phyloP scores from a whole-genome alignment of 2,797 vertebrate species.

The Sebastes diploproa region DNA sequence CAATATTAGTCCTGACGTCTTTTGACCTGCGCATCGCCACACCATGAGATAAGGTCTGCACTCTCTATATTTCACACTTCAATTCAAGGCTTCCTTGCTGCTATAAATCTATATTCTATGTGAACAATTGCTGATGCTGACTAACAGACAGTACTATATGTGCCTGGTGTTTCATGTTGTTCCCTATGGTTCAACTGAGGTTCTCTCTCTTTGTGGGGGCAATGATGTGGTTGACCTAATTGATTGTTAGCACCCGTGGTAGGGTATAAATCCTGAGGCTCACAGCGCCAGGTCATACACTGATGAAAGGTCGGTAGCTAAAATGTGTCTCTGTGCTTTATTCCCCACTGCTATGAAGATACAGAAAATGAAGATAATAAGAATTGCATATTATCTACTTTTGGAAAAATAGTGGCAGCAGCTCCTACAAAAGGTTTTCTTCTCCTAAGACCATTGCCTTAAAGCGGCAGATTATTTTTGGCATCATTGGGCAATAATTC shows the following conservation, averaged over 20 bases:
- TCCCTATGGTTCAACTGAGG: not conserved
- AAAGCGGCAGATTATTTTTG: too few relatives aligned
- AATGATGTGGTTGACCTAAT: slow-evolving; percentile 3
- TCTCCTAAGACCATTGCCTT: too few relatives aligned
- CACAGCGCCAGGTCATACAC: not conserved
- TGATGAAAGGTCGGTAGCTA: not conserved
- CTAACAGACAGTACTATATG: not conserved
- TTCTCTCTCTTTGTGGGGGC: not conserved
- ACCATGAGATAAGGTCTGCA: not conserved
- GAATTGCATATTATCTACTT: not conserved
- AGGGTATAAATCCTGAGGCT: not conserved
- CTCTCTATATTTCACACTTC: not conserved
- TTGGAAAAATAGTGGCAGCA: not conserved
- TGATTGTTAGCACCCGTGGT: slow-evolving; percentile 1
- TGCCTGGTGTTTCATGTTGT: not conserved
- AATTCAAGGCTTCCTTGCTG: not conserved
- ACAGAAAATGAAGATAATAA: not conserved
- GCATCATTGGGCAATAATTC: too few relatives aligned
- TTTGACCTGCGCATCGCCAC: not conserved
- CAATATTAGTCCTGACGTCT: not conserved
- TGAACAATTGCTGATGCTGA: not conserved
- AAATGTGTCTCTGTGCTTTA: not conserved
- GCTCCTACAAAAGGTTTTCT: not conserved
- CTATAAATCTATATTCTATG: not conserved
- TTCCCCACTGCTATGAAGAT: slow-evolving; percentile 1